Conservation (phyloP, 2,113 vertebrate genomes). For the Trachemys scripta region DNA sequence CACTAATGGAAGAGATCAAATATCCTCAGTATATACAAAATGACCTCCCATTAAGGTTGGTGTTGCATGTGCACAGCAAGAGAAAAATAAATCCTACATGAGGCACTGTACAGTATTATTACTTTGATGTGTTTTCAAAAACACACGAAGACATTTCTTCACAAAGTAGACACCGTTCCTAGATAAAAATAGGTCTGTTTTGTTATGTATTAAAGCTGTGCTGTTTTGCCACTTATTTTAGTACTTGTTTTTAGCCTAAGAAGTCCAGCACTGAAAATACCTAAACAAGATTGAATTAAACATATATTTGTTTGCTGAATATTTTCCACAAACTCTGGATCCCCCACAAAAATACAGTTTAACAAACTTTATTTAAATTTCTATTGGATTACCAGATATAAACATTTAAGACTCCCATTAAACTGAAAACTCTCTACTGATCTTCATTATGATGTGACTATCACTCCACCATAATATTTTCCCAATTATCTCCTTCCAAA, state of each 20-base stretch:
- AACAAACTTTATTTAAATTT: neutral
- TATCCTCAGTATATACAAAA: neutral
- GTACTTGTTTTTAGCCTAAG: rapidly evolving
- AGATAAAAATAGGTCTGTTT: neutral
- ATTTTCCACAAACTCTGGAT: neutral
- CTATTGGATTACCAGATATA: neutral
- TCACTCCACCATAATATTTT: rapidly evolving
- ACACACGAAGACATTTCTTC: neutral
- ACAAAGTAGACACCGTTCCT: neutral
- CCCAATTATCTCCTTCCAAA: rapidly evolving
- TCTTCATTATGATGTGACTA: rapidly evolving
- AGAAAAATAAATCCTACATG: neutral
- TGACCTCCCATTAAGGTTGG: neutral
- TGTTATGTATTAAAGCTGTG: neutral
- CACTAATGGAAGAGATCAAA: constrained; percentile 35
- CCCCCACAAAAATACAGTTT: neutral
- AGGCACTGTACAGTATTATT: neutral
- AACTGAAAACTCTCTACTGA: neutral
- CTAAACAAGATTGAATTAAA: neutral
- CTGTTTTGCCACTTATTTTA: neutral
- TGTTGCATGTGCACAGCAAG: neutral
- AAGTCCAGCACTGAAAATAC: neutral
- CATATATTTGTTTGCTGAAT: neutral
- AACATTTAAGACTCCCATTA: rapidly evolving
- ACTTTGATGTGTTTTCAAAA: neutral